A percentile compares a stretch with the other conserved stretches of the same genome.
Conservation (phyloP, 2,113 vertebrate genomes). For the Deroptyus accipitrinus region DNA sequence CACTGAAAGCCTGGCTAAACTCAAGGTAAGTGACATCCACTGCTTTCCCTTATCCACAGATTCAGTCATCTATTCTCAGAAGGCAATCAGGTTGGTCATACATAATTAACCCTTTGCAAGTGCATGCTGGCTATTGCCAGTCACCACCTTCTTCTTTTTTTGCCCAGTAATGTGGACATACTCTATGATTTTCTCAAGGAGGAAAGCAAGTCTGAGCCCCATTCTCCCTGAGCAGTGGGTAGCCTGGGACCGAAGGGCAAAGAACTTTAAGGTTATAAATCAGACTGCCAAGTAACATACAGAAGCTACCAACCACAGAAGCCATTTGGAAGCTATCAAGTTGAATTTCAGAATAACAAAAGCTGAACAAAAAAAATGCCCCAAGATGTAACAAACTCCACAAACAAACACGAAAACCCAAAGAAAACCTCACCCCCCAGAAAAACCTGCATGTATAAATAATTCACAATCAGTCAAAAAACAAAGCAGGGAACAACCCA, state of each 20-base stretch:
- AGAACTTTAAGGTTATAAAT: not conserved
- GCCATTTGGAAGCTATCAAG: not conserved
- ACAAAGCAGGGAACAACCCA: not conserved
- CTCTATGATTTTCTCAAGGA: not conserved
- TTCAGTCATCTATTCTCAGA: not conserved
- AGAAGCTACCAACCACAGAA: not conserved
- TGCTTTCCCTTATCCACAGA: not conserved
- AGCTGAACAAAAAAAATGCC: not conserved
- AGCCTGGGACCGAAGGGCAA: not conserved
- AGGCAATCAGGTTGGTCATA: not conserved
- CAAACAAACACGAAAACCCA: not conserved
- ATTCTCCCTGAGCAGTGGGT: not conserved
- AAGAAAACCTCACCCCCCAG: not conserved
- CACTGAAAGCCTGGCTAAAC: not conserved
- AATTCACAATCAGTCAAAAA: not conserved
- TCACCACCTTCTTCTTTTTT: not conserved
- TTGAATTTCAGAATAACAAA: not conserved
- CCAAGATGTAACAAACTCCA: not conserved
- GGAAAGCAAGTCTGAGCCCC: not conserved
- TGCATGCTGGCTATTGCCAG: not conserved
- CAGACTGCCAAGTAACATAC: not conserved
- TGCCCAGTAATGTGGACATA: not conserved
- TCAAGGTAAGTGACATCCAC: not conserved
- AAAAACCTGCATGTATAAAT: not conserved
- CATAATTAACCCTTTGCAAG: not conserved